A percentile compares a stretch with the other conserved stretches of the same genome.
Evolutionary conservation across 2,797 vertebrate species (phyloP).

Genomic region (Mormyrus hasselquistii): DNA sequence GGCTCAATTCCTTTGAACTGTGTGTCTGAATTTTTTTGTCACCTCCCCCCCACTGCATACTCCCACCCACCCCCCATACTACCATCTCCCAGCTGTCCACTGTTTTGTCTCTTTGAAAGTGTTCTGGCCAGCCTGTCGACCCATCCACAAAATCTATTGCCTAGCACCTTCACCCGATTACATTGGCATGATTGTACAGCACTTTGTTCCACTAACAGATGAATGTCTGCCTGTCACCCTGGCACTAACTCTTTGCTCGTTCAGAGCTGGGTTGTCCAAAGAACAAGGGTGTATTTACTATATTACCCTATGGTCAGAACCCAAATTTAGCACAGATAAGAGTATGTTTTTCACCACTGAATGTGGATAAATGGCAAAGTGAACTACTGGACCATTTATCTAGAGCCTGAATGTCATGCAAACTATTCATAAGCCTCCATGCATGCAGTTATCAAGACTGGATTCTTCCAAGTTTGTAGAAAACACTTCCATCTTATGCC

Average conservation of each 20-base stretch:
- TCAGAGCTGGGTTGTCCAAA: not conserved
- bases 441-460: not conserved
- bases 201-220: not conserved
- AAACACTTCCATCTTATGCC: not conserved
- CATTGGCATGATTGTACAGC: not conserved
- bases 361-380: not conserved
- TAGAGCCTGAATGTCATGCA: not conserved
- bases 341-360: not conserved
- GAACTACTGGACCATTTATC: not conserved
- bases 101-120: not conserved
- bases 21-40: not conserved
- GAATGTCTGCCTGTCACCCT: not conserved
- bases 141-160: not conserved
- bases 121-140: not conserved
- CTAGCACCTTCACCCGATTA: not conserved
- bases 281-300: not conserved
- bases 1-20: not conserved
- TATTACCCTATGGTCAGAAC: not conserved
- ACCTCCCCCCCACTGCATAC: not conserved
- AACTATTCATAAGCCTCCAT: not conserved
- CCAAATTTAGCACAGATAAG: not conserved
- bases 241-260: not conserved
- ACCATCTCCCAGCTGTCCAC: not conserved
- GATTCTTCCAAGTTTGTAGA: not conserved
- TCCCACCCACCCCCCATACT: not conserved